These are phyloP conservation scores for Pangasius djambal DNA, from an alignment of 2,797 vertebrate genomes.

Conservation along the genomic window DNA sequence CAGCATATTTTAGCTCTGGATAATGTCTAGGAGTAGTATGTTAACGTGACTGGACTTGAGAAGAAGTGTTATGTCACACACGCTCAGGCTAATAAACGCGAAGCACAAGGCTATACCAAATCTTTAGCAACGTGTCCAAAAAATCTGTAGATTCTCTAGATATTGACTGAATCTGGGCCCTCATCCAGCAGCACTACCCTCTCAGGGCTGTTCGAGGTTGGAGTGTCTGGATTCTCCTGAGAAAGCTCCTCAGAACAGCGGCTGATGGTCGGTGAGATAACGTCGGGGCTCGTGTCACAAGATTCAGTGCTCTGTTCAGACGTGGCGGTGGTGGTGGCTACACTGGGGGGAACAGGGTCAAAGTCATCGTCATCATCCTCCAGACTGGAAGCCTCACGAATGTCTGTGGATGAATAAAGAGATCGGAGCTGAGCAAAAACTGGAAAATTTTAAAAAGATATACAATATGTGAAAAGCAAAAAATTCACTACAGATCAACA, in stretches of 20 bases:
- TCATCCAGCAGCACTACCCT: constrained; percentile 72
- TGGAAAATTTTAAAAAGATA: no score
- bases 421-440: not conserved
- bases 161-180: constrained; percentile 75
- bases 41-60: not conserved
- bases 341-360: constrained; percentile 81
- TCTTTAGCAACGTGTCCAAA: not conserved
- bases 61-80: no score
- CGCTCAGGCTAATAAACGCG: not conserved
- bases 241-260: constrained; percentile 91
- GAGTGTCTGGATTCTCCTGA: constrained; percentile 79
- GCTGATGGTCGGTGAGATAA: constrained; percentile 88
- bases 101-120: not conserved
- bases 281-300: constrained; percentile 91
- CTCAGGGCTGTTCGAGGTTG: constrained; percentile 78
- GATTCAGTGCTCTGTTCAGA: constrained; percentile 95
- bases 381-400: constrained; percentile 84
- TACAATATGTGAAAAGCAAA: not conserved
- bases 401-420: constrained; percentile 68
- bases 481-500: not conserved
- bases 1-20: constrained; percentile 1
- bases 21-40: not conserved
- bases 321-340: constrained; percentile 83
- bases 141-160: constrained; percentile 35
- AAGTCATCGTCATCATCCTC: constrained; percentile 90